Conservation (phyloP, 1,140 invertebrate species). For the Holcopasites calliopsidis region DNA sequence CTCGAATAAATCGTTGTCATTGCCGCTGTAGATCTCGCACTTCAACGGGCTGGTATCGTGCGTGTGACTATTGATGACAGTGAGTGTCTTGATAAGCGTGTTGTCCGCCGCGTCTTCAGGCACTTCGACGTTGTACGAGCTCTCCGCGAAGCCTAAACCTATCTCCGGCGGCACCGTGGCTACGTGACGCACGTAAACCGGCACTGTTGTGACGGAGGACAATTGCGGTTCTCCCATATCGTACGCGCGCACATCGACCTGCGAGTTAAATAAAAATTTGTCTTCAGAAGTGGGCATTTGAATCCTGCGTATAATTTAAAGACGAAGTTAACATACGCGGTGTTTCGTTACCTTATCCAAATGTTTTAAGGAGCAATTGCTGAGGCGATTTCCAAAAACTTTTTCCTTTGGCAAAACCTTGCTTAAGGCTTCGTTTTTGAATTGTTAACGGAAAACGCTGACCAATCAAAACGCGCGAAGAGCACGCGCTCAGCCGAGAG, state of each 20-base stretch:
- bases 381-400: too few species aligned
- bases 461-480: too few species aligned
- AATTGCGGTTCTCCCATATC: slow-evolving; percentile 92
- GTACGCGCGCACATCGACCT: slow-evolving; percentile 92
- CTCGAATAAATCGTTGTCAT: slow-evolving; percentile 85
- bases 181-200: slow-evolving; percentile 91
- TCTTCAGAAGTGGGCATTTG: neutral
- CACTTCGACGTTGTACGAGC: slow-evolving; percentile 89
- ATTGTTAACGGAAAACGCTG: too few species aligned
- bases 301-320: neutral
- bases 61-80: slow-evolving; percentile 86
- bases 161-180: slow-evolving; percentile 84
- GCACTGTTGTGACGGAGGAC: slow-evolving; percentile 88
- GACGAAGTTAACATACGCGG: too few species aligned
- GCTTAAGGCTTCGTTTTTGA: too few species aligned
- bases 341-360: too few species aligned
- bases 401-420: too few species aligned
- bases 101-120: slow-evolving; percentile 87
- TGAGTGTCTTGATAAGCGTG: slow-evolving; percentile 86
- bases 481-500: too few species aligned
- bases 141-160: slow-evolving; percentile 90
- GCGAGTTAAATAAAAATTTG: slow-evolving; percentile 43
- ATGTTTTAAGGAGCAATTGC: too few species aligned
- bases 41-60: slow-evolving; percentile 84
- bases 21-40: slow-evolving; percentile 87